Base-by-base conservation (phyloP, 64 coral and sea anemone species). In the Cladopsammia gracilis region DNA sequence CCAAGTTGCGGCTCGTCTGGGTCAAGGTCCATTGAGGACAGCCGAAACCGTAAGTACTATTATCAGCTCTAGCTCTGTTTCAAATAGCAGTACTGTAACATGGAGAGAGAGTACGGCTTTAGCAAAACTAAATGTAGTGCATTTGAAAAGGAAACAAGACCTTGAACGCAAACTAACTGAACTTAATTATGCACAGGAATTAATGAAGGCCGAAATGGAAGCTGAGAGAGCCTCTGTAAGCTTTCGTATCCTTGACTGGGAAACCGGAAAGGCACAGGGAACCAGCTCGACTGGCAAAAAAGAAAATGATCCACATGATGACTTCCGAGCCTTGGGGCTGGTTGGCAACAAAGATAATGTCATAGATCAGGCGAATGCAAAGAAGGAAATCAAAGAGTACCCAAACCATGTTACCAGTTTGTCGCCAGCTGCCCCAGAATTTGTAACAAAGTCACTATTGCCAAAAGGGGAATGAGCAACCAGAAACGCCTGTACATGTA, bases 141-240 rank as follows among this genome's bases (percentile, higher is more conserved):
- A 90, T n/a, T 80, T 90, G 8, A 82, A 79, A 70, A 90, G 70
- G 46, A 71, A 51, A 79, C 77, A 90, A 82, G 76, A 90, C 52
- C 76, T 82, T 67, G 62, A 51, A 16, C 48, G 46, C 5, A 54
- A 79, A 58, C 43, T 48, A 44, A 53, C 25, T 34, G 62, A 90
- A 82, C 76, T 82, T 18, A 52, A 48, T 20, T 78, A 79, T 79
- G 50, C 67, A 50, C 19, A 64, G 45, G 75, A 69, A 26, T 78
- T 90, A 64, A 70, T 79, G 61, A 50, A 80, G 24, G 89, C 75
- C 0, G 76, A 71, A 56, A 80, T 59, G 62, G 89, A 68, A 4
- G 45, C 64, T n/a, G 64, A 81, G 16, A 25, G 20, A 34, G 53
- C 53, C 11, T 71, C 70, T 57, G 48, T 82, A 6, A 82, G 75